Evolutionary conservation across 1,140 invertebrate species (phyloP).

Genomic region (Bilobella aurantiaca): DNA sequence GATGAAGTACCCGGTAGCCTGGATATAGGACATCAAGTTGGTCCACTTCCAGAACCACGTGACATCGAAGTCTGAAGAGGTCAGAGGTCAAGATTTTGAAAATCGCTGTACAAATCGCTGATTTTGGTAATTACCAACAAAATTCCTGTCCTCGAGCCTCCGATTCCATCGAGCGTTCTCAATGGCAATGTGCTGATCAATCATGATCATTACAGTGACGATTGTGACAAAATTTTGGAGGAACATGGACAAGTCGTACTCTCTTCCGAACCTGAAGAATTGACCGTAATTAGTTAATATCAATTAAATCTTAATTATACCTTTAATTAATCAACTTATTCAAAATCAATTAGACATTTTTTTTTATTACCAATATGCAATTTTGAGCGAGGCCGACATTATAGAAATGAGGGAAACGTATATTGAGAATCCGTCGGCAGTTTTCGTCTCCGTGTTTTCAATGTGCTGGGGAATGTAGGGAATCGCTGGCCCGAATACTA

Average conservation of each 20-base stretch:
- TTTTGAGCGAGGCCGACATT: slow-evolving; percentile 89
- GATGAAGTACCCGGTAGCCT: background rate
- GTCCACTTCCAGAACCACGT: background rate
- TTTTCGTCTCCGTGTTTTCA: slow-evolving; percentile 73
- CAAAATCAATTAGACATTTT: too few relatives aligned
- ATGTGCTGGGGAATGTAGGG: slow-evolving; percentile 85
- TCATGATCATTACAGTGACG: slow-evolving; percentile 87
- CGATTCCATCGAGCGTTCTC: background rate
- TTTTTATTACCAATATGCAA: slow-evolving; percentile 98
- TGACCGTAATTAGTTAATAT: background rate
- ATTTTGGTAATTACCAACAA: background rate
- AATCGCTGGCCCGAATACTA: slow-evolving; percentile 84
- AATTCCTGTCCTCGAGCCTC: background rate
- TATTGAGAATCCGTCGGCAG: slow-evolving; percentile 88
- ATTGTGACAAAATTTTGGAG: slow-evolving; percentile 97
- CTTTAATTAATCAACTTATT: slow-evolving; percentile 34
- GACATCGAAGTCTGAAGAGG: background rate
- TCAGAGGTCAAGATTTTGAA: background rate
- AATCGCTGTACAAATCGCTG: background rate
- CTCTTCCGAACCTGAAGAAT: slow-evolving; percentile 84
- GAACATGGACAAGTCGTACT: slow-evolving; percentile 86
- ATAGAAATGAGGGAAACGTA: slow-evolving; percentile 90
- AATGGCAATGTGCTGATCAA: slow-evolving; percentile 39
- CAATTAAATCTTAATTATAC: background rate
- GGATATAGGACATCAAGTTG: background rate